Evolutionary conservation across 2,888 invertebrate species (phyloP).

Genomic region (Drosophila setosimentum): DNA sequence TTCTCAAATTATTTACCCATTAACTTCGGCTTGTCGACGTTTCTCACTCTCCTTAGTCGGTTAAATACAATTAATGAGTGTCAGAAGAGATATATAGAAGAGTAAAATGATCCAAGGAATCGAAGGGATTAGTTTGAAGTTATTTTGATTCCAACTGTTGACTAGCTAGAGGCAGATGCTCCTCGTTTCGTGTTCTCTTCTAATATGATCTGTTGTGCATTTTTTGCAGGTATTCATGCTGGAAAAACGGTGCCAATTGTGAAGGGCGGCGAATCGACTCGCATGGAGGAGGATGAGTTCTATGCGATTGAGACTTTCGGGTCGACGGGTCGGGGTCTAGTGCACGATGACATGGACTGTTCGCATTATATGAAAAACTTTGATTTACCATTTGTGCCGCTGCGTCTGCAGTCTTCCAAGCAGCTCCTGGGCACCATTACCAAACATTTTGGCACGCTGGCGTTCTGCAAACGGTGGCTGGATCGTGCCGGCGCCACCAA

Average conservation of each 20-base stretch:
- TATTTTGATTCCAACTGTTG: neutral
- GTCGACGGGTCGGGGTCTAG: conserved; percentile 96
- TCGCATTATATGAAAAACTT: conserved; percentile 99
- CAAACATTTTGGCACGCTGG: conserved; percentile 98
- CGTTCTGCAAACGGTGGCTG: conserved; percentile 99
- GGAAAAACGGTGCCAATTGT: conserved; percentile 99
- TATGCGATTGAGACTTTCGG: conserved; percentile 99
- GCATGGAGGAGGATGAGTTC: conserved; percentile 99
- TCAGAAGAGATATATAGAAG: neutral
- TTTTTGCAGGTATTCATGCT: conserved; percentile 91
- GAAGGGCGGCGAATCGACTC: conserved; percentile 98
- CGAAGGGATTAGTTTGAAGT: neutral
- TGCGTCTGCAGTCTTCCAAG: conserved; percentile 97
- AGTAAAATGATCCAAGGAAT: neutral
- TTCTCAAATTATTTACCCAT: neutral
- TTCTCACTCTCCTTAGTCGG: neutral
- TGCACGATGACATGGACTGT: conserved; percentile 99
- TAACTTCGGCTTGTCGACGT: neutral
- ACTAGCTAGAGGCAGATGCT: neutral
- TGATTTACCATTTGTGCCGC: conserved; percentile 95
- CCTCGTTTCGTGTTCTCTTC: no score
- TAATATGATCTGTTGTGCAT: no score
- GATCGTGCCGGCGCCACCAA: conserved; percentile 98
- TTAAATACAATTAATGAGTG: no score
- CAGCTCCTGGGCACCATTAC: conserved; percentile 96